Percentiles rank a stretch among this genome's conserved stretches.
These are phyloP conservation scores for Stenurella melanura DNA, from an alignment of 2,888 invertebrate genomes.

Conservation along the genomic window DNA sequence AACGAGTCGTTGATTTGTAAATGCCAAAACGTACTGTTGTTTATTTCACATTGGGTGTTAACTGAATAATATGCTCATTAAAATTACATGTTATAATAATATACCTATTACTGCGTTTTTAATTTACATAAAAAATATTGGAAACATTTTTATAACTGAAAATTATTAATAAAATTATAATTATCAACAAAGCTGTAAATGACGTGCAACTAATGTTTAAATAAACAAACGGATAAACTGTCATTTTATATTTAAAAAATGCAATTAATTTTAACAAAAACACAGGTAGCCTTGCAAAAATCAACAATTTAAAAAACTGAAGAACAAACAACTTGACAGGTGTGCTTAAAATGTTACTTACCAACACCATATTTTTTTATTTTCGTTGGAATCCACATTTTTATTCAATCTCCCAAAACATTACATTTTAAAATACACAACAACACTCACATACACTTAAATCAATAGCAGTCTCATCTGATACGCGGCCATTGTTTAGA, in stretches of 20 bases:
- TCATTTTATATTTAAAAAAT: slow-evolving; percentile 38
- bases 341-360: slow-evolving; percentile 73
- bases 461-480: slow-evolving; percentile 69
- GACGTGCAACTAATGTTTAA: not conserved
- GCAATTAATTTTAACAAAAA: slow-evolving; percentile 43
- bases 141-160: not conserved
- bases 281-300: slow-evolving; percentile 46
- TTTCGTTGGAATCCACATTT: slow-evolving; percentile 86
- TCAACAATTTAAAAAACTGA: slow-evolving; percentile 40
- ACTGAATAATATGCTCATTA: slow-evolving; percentile 21
- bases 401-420: slow-evolving; percentile 48
- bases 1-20: slow-evolving; percentile 38
- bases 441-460: slow-evolving; percentile 62
- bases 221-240: slow-evolving; percentile 10
- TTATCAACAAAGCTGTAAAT: not conserved
- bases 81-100: not conserved
- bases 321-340: slow-evolving; percentile 20
- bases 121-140: not conserved
- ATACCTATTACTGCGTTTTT: not conserved
- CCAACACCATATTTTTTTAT: slow-evolving; percentile 85
- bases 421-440: slow-evolving; percentile 60
- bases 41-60: slow-evolving; percentile 30
- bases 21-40: slow-evolving; percentile 30
- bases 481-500: slow-evolving; percentile 67
- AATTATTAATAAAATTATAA: slow-evolving; percentile 7